These are phyloP conservation scores for Pagetopsis macropterus DNA, from an alignment of 2,797 vertebrate genomes.

Conservation along the genomic window DNA sequence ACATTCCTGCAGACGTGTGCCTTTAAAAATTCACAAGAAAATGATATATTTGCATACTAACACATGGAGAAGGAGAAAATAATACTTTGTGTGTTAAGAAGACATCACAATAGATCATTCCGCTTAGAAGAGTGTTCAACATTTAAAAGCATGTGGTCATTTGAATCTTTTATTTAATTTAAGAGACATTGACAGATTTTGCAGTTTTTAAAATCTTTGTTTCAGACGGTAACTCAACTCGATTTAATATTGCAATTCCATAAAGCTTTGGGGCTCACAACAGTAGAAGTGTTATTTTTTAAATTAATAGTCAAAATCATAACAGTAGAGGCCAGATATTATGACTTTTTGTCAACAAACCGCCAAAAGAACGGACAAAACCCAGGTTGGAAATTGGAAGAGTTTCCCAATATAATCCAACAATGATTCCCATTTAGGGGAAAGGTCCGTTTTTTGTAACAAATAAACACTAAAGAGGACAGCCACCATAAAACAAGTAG, in stretches of 20 bases:
- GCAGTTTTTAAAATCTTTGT: not conserved
- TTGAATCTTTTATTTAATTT: not conserved
- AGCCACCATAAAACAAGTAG: not conserved
- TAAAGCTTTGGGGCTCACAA: too few relatives aligned
- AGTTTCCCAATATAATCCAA: not conserved
- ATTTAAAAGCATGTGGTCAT: not conserved
- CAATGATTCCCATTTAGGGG: not conserved
- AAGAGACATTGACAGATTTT: not conserved
- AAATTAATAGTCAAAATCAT: too few relatives aligned
- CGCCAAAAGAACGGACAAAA: not conserved
- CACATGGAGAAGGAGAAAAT: too few relatives aligned
- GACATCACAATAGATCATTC: not conserved
- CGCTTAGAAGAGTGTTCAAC: not conserved
- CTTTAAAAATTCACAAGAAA: slow-evolving; percentile 8
- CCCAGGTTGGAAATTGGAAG: too few relatives aligned
- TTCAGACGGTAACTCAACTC: too few relatives aligned
- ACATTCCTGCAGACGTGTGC: slow-evolving; percentile 35
- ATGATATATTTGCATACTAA: slow-evolving; percentile 6
- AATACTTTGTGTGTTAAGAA: not conserved
- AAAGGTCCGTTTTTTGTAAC: not conserved
- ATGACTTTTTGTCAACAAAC: too few relatives aligned
- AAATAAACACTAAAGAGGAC: not conserved
- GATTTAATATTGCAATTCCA: too few relatives aligned
- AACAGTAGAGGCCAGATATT: too few relatives aligned
- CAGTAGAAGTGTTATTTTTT: too few relatives aligned